Evolutionary conservation across 2,113 vertebrate species (phyloP).

Genomic region (Hippocampus barbouri): DNA sequence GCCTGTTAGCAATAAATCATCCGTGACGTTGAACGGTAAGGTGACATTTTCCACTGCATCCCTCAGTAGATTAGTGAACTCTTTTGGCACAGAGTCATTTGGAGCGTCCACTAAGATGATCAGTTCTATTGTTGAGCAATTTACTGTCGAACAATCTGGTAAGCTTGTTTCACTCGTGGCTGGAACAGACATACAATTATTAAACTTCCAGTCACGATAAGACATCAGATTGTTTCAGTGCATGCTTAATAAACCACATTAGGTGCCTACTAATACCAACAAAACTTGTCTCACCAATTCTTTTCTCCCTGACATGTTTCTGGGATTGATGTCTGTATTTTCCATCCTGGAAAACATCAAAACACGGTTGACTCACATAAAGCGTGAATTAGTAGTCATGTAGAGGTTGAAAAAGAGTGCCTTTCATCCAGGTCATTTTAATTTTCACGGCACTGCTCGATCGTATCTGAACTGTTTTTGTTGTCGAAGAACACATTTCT

Average conservation of each 20-base stretch:
- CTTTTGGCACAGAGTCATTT: neutral
- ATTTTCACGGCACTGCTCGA: too few relatives aligned
- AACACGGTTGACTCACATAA: neutral
- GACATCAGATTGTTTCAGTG: neutral
- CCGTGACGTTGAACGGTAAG: neutral
- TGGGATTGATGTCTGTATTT: neutral
- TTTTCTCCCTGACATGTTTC: neutral
- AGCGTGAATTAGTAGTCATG: neutral
- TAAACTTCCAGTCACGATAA: neutral
- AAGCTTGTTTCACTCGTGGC: neutral
- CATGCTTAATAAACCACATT: neutral
- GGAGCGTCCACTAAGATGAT: neutral
- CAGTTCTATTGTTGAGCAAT: neutral
- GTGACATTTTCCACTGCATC: neutral
- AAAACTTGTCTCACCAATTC: neutral
- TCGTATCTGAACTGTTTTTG: too few relatives aligned
- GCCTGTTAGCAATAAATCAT: neutral
- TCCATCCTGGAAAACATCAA: neutral
- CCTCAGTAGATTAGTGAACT: neutral
- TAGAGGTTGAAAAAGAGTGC: neutral
- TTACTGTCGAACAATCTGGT: neutral
- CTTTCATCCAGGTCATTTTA: too few relatives aligned
- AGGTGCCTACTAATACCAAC: neutral
- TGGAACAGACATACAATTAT: neutral
- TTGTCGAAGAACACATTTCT: too few relatives aligned